A percentile compares a stretch with the other conserved stretches of the same genome.
phyloP scores from a whole-genome alignment of 2,797 vertebrate genomes.

The Melanotaenia nigrans region DNA sequence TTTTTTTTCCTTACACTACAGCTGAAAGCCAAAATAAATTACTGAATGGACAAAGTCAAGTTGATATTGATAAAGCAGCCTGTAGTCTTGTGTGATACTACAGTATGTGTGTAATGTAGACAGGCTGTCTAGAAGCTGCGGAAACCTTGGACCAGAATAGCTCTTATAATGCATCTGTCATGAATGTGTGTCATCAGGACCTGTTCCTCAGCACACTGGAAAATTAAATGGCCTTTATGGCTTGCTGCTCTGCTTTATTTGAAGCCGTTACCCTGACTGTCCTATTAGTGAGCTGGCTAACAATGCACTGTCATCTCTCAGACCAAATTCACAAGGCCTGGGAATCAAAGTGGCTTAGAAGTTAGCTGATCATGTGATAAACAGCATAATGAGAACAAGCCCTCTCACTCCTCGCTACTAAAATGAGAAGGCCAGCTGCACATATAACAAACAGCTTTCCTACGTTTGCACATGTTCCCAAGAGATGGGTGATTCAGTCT shows the following conservation, averaged over 20 bases:
- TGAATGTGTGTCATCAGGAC: slow-evolving; percentile 74
- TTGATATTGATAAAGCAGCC: slow-evolving; percentile 31
- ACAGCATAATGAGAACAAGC: slow-evolving; percentile 46
- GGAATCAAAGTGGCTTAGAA: slow-evolving; percentile 22
- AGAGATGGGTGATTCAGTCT: slow-evolving; percentile 59
- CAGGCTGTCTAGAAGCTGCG: slow-evolving; percentile 61
- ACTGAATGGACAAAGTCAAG: neutral
- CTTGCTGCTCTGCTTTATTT: slow-evolving; percentile 66
- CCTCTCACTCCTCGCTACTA: slow-evolving; percentile 38
- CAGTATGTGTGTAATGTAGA: slow-evolving; percentile 46
- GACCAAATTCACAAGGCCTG: slow-evolving; percentile 28
- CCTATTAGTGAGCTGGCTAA: slow-evolving; percentile 33
- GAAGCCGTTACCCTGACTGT: slow-evolving; percentile 64
- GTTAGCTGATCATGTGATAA: slow-evolving; percentile 60
- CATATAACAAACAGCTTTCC: slow-evolving; percentile 57
- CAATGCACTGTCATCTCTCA: slow-evolving; percentile 14
- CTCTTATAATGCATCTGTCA: slow-evolving; percentile 77
- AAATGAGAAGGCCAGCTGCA: slow-evolving; percentile 70
- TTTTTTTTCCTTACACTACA: neutral
- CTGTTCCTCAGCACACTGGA: slow-evolving; percentile 55
- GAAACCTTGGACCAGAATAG: slow-evolving; percentile 75
- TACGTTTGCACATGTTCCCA: slow-evolving; percentile 69
- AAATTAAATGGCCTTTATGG: slow-evolving; percentile 55
- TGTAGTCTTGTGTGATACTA: slow-evolving; percentile 22
- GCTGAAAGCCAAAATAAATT: neutral